Conservation (phyloP, 2,797 vertebrate genomes). For the Orestias chungarensis region DNA sequence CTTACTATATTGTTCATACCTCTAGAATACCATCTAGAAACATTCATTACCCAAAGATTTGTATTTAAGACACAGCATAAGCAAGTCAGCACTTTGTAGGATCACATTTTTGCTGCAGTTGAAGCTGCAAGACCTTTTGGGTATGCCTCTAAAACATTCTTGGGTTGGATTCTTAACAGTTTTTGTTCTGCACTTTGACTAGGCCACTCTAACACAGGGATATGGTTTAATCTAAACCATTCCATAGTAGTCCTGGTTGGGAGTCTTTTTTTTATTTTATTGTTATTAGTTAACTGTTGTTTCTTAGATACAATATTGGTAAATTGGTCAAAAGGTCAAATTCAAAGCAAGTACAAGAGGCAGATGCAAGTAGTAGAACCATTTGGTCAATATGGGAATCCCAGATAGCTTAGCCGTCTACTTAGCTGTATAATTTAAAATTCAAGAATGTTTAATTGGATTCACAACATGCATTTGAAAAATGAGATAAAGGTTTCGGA, state of each 20-base stretch:
- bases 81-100: too few relatives aligned
- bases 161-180: too few relatives aligned
- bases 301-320: not conserved
- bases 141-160: too few relatives aligned
- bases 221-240: too few relatives aligned
- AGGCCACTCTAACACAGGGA: too few relatives aligned
- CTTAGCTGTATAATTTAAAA: not conserved
- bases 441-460: not conserved
- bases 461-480: not conserved
- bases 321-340: not conserved
- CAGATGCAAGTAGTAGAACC: not conserved
- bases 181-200: not conserved
- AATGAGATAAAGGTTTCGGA: not conserved
- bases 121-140: too few relatives aligned
- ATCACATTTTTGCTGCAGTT: too few relatives aligned
- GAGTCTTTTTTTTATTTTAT: not conserved
- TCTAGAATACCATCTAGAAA: not conserved
- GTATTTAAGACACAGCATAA: too few relatives aligned
- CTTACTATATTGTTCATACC: not conserved
- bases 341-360: not conserved
- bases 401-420: not conserved
- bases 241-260: not conserved
- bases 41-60: too few relatives aligned
- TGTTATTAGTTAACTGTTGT: not conserved
- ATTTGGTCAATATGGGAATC: not conserved